Evolutionary conservation across 2,888 invertebrate species (phyloP).

Genomic region (Tetheella fluctuosa): DNA sequence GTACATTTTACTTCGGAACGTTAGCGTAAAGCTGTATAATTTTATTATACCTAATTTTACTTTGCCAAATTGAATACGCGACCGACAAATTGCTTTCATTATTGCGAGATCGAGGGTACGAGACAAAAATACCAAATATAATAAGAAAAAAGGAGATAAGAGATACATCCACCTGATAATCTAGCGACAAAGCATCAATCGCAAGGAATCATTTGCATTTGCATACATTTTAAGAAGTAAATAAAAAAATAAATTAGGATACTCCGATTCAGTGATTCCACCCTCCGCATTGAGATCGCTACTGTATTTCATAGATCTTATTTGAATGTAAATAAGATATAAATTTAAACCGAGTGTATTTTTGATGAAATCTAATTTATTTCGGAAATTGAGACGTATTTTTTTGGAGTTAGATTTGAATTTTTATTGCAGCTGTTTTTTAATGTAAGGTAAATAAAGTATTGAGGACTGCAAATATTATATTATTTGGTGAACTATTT

Average conservation of each 20-base stretch:
- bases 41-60: slow-evolving; percentile 64
- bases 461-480: slow-evolving; percentile 27
- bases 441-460: slow-evolving; percentile 22
- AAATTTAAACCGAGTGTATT: not conserved
- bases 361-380: not conserved
- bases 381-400: slow-evolving; percentile 24
- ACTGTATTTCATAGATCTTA: slow-evolving; percentile 28
- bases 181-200: slow-evolving; percentile 61
- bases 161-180: slow-evolving; percentile 48
- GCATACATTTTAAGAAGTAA: slow-evolving; percentile 65
- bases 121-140: slow-evolving; percentile 23
- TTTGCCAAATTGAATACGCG: slow-evolving; percentile 63
- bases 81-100: slow-evolving; percentile 59
- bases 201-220: slow-evolving; percentile 60
- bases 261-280: slow-evolving; percentile 30
- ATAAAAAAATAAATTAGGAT: slow-evolving; percentile 59
- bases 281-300: slow-evolving; percentile 32
- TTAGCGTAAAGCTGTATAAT: slow-evolving; percentile 74
- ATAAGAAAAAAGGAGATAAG: slow-evolving; percentile 36
- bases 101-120: slow-evolving; percentile 36
- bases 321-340: slow-evolving; percentile 14
- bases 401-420: slow-evolving; percentile 27
- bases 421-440: slow-evolving; percentile 19
- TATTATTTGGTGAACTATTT: slow-evolving; percentile 19
- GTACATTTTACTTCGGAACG: slow-evolving; percentile 40